phyloP scores from a whole-genome alignment of 2,797 vertebrate species.

The Cyprinella venusta region DNA sequence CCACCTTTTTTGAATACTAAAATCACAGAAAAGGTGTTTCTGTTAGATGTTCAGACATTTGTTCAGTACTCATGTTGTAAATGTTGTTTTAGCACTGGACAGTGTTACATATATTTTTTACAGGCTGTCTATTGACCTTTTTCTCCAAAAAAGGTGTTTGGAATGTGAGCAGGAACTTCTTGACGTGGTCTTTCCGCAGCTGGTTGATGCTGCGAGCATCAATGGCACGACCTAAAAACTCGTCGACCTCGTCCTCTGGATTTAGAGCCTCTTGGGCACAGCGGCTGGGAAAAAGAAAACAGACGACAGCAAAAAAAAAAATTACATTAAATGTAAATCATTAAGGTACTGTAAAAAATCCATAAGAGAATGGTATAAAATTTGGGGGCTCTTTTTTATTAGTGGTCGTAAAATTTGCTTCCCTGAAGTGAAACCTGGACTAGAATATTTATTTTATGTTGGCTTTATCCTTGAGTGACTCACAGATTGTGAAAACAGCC shows the following conservation, averaged over 20 bases:
- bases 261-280: constrained; percentile 90
- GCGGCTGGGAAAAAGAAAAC: constrained; percentile 73
- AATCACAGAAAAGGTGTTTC: constrained; percentile 41
- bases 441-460: constrained; percentile 33
- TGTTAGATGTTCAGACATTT: background rate
- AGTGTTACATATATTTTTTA: background rate
- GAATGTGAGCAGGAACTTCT: constrained; percentile 95
- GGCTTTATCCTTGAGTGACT: constrained; percentile 18
- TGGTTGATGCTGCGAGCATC: constrained; percentile 97
- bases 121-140: constrained; percentile 77
- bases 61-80: background rate
- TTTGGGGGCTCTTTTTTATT: background rate
- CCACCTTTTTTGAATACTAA: constrained; percentile 94
- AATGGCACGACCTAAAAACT: constrained; percentile 93
- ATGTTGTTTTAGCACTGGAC: background rate
- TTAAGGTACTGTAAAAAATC: background rate
- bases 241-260: constrained; percentile 94
- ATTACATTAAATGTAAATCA: background rate
- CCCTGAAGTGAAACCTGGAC: constrained; percentile 18
- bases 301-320: constrained; percentile 21
- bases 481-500: constrained; percentile 33
- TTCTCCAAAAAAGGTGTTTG: constrained; percentile 89
- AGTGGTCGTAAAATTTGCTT: background rate
- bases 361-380: background rate
- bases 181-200: constrained; percentile 94